These are phyloP conservation scores for Toxotes chatareus DNA, from an alignment of 2,113 vertebrate species.

Conservation along the genomic window DNA sequence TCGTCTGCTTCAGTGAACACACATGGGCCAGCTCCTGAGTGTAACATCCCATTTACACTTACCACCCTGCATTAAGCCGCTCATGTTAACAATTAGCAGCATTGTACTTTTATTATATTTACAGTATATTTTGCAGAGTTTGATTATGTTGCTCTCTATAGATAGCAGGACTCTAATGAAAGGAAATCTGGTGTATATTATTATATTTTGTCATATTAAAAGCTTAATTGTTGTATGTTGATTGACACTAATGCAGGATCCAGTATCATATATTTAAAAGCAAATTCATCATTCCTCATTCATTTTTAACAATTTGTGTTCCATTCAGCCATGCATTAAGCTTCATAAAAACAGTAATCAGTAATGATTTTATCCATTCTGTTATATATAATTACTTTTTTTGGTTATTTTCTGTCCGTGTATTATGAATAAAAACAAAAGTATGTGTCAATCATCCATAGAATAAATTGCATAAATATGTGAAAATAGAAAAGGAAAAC, in stretches of 20 bases:
- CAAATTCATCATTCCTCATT: constrained; percentile 8
- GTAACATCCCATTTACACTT: constrained; percentile 59
- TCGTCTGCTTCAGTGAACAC: constrained; percentile 51
- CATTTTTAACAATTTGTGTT: neutral
- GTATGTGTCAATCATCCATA: constrained; percentile 46
- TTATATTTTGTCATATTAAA: neutral
- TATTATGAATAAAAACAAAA: constrained; percentile 11
- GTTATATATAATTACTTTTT: constrained; percentile 41
- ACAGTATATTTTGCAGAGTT: constrained; percentile 15
- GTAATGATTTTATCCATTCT: constrained; percentile 16
- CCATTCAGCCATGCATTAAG: constrained; percentile 2
- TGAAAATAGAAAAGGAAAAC: constrained; percentile 26
- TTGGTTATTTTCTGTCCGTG: constrained; percentile 14
- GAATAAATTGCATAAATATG: constrained; percentile 34
- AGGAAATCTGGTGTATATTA: neutral
- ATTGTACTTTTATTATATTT: constrained; percentile 22
- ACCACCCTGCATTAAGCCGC: constrained; percentile 57
- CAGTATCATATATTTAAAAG: neutral
- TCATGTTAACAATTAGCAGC: constrained; percentile 66
- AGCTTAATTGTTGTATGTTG: neutral
- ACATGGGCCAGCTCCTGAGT: constrained; percentile 32
- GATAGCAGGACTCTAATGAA: neutral
- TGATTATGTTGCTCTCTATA: neutral
- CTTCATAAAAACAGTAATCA: constrained; percentile 16
- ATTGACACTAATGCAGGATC: constrained; percentile 8